phyloP scores from a whole-genome alignment of 2,797 vertebrate species.

The Liasis olivaceus region DNA sequence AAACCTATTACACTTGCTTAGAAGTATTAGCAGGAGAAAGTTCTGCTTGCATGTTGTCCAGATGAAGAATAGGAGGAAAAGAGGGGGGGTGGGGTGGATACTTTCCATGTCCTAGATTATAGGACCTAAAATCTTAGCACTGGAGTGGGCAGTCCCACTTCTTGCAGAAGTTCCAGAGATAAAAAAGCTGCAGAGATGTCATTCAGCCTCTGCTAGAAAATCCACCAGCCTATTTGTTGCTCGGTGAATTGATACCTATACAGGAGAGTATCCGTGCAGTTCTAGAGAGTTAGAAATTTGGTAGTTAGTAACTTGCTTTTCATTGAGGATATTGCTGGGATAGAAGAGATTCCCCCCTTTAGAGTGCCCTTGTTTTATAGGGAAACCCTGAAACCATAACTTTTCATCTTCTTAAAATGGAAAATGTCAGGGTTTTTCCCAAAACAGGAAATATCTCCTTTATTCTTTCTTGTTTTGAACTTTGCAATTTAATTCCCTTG shows the following conservation, averaged over 20 bases:
- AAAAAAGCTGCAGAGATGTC: background rate
- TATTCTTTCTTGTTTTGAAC: constrained; percentile 18
- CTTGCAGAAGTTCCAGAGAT: background rate
- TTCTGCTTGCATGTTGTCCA: background rate
- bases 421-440: background rate
- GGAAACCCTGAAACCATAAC: constrained; percentile 2
- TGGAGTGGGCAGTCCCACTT: background rate
- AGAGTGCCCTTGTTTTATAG: background rate
- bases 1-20: background rate
- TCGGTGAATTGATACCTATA: background rate
- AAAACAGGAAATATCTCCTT: background rate
- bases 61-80: background rate
- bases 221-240: background rate
- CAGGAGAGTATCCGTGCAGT: background rate
- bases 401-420: constrained; percentile 8
- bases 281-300: background rate
- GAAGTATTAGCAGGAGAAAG: background rate
- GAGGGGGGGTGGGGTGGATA: background rate
- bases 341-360: background rate
- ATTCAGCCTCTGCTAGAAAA: background rate
- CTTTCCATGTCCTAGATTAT: background rate
- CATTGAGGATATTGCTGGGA: background rate
- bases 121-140: background rate
- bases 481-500: background rate
- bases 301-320: background rate